A percentile compares a stretch with the other conserved stretches of the same genome.
Evolutionary conservation across 1,140 invertebrate species (phyloP).

Genomic region (Leptopilina boulardi): DNA sequence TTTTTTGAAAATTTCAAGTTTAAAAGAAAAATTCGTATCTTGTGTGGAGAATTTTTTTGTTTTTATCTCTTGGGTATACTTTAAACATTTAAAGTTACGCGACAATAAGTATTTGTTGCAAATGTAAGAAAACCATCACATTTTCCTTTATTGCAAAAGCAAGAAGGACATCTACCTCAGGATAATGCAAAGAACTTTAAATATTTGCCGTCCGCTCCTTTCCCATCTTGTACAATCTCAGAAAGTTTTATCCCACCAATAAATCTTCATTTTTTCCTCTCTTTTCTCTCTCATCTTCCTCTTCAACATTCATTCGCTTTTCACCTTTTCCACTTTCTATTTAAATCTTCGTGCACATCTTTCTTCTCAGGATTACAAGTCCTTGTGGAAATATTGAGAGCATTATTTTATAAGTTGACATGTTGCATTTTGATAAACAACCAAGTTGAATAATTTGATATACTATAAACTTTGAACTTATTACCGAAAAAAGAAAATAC

Average conservation of each 20-base stretch:
- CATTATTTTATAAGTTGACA: not conserved
- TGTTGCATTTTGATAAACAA: slow-evolving; percentile 5
- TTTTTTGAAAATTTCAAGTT: too few species aligned
- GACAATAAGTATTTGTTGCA: slow-evolving; percentile 18
- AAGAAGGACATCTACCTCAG: slow-evolving; percentile 13
- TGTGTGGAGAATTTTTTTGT: too few species aligned
- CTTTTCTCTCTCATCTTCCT: slow-evolving; percentile 5
- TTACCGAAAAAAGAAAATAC: too few species aligned
- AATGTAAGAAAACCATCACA: slow-evolving; percentile 4
- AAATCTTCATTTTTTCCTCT: slow-evolving; percentile 20
- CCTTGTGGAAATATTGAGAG: not conserved
- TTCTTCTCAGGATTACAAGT: not conserved
- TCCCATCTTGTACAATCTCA: slow-evolving; percentile 31
- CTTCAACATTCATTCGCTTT: slow-evolving; percentile 28
- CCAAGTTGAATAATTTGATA: not conserved
- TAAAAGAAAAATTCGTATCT: too few species aligned
- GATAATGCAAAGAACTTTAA: slow-evolving; percentile 25
- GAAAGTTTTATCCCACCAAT: slow-evolving; percentile 28
- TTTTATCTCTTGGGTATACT: not conserved
- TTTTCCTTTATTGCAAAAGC: slow-evolving; percentile 4
- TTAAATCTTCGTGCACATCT: slow-evolving; percentile 12
- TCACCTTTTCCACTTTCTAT: slow-evolving; percentile 22
- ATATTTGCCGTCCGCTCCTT: slow-evolving; percentile 22
- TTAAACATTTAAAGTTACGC: slow-evolving; percentile 18
- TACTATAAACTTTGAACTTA: too few species aligned